These are phyloP conservation scores for Micrasema longulum DNA, from an alignment of 1,140 invertebrate species.

Conservation along the genomic window DNA sequence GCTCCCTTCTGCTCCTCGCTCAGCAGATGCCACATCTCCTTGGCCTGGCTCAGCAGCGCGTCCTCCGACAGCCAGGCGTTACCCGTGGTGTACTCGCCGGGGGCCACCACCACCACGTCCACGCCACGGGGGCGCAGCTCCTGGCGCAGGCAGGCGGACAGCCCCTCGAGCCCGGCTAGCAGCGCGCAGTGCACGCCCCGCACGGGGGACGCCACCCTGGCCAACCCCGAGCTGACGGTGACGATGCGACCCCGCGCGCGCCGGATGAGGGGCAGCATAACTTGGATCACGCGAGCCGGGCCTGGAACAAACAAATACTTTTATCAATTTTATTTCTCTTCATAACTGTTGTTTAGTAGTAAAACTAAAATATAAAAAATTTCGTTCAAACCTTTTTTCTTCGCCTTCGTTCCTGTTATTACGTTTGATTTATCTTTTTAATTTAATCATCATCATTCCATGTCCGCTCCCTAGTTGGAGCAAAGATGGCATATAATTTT, in stretches of 20 bases:
- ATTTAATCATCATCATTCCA: no score
- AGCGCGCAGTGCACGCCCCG: conserved; percentile 84
- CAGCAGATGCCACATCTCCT: conserved; percentile 82
- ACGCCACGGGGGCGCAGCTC: conserved; percentile 83
- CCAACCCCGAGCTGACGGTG: conserved; percentile 76
- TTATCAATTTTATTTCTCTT: not conserved
- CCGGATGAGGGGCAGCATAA: conserved; percentile 84
- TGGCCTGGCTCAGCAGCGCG: conserved; percentile 79
- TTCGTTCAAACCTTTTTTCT: no score
- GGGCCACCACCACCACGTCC: conserved; percentile 84
- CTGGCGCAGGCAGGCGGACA: conserved; percentile 82
- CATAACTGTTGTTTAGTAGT: no score
- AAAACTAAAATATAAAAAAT: no score
- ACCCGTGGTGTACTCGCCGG: conserved; percentile 83
- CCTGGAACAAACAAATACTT: conserved; percentile 60
- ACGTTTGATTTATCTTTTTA: no score
- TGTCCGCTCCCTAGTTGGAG: no score
- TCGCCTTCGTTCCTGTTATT: no score
- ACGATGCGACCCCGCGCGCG: conserved; percentile 79
- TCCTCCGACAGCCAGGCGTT: conserved; percentile 80
- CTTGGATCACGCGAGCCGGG: conserved; percentile 79
- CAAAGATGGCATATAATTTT: no score
- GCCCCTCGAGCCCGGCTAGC: conserved; percentile 82
- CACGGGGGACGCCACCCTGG: conserved; percentile 80
- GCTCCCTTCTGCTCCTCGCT: conserved; percentile 80